Evolutionary conservation across 2,113 vertebrate genomes (phyloP).

Genomic region (Andinoacara biseriatus): DNA sequence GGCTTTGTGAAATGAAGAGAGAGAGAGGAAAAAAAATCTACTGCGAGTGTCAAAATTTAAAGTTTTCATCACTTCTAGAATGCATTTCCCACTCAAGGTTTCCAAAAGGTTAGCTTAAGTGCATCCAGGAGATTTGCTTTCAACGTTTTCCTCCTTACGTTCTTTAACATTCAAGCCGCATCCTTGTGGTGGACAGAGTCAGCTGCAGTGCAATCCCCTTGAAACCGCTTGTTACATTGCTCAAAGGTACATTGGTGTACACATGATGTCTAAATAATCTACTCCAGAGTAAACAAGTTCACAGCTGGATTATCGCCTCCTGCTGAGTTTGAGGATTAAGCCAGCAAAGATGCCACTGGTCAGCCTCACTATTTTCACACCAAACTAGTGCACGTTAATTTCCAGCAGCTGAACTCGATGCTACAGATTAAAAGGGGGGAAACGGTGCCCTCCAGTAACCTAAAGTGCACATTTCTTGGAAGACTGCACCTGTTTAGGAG

Average conservation of each 20-base stretch:
- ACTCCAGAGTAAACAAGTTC: constrained; percentile 24
- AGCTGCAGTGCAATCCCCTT: background rate
- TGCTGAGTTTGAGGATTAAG: constrained; percentile 34
- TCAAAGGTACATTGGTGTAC: constrained; percentile 12
- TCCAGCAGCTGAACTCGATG: background rate
- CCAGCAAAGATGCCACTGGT: background rate
- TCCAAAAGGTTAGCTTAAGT: background rate
- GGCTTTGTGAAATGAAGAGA: background rate
- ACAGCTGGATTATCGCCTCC: constrained; percentile 31
- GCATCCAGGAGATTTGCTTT: background rate
- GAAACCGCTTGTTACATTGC: background rate
- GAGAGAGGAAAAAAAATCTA: background rate
- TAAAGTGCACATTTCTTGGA: constrained; percentile 2
- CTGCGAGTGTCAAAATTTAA: background rate
- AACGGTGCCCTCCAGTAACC: background rate
- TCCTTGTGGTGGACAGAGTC: background rate
- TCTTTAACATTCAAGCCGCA: background rate
- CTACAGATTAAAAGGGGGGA: background rate
- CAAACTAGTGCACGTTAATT: constrained; percentile 17
- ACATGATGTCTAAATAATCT: constrained; percentile 18
- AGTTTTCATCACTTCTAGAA: background rate
- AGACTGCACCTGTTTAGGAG: background rate
- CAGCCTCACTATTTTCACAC: background rate
- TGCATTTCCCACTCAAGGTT: background rate
- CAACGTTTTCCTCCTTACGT: background rate